phyloP scores from a whole-genome alignment of 2,888 invertebrate genomes.

The Parasteatoda lunata region DNA sequence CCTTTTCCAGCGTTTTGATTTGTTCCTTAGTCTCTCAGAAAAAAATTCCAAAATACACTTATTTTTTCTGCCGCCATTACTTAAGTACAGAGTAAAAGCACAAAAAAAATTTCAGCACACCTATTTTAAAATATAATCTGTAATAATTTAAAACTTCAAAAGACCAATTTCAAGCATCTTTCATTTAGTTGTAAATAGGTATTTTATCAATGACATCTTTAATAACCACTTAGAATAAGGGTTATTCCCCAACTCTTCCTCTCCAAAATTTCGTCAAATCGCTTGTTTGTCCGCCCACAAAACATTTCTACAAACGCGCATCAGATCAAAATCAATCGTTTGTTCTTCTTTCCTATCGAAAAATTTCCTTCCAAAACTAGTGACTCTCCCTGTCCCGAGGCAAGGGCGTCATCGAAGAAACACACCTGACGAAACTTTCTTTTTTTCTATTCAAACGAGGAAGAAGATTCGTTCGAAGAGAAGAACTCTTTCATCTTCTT shows the following conservation, averaged over 20 bases:
- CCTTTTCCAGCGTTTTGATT: no score
- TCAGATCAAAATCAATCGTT: slow-evolving; percentile 39
- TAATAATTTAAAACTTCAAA: no score
- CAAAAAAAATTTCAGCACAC: no score
- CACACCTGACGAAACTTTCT: slow-evolving; percentile 24
- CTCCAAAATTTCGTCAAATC: background rate
- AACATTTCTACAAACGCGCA: slow-evolving; percentile 44
- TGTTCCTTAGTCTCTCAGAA: no score
- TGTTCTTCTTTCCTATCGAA: background rate
- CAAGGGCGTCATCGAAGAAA: slow-evolving; percentile 41
- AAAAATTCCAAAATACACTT: no score
- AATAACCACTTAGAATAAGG: background rate
- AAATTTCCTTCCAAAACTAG: background rate
- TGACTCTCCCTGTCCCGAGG: slow-evolving; percentile 60
- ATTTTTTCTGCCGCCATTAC: no score
- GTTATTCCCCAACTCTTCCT: background rate
- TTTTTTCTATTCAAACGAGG: slow-evolving; percentile 27
- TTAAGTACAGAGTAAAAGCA: no score
- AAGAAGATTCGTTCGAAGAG: slow-evolving; percentile 20
- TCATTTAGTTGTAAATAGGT: background rate
- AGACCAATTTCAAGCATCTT: no score
- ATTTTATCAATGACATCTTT: background rate
- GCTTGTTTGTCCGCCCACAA: slow-evolving; percentile 49
- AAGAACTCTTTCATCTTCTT: background rate
- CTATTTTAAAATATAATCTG: no score